These are phyloP conservation scores for Neodiprion fabricii DNA, from an alignment of 1,140 invertebrate species.

Conservation along the genomic window DNA sequence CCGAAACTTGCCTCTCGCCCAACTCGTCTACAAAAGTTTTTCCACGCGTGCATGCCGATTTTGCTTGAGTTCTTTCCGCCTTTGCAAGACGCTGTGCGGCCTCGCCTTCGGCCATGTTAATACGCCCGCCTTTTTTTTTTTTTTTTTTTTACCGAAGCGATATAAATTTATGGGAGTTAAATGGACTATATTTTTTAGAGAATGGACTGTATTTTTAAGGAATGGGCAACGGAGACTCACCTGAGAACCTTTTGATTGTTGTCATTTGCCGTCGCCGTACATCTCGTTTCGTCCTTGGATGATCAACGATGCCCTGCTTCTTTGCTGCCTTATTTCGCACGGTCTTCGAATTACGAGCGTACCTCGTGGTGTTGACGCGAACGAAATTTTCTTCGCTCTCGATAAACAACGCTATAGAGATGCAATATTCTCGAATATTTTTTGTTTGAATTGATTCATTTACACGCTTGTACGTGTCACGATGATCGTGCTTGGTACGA, in stretches of 20 bases:
- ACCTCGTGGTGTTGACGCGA: neutral
- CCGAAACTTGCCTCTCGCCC: neutral
- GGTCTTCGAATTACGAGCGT: neutral
- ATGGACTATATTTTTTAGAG: neutral
- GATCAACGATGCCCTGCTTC: neutral
- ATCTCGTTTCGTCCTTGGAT: slow-evolving; percentile 1
- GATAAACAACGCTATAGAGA: neutral
- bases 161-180: neutral
- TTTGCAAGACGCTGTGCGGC: neutral
- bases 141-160: neutral
- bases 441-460: neutral
- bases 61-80: neutral
- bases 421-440: too few species aligned
- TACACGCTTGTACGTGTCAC: neutral
- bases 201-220: slow-evolving; percentile 10
- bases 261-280: neutral
- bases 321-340: neutral
- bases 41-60: neutral
- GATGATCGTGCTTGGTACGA: slow-evolving; percentile 5
- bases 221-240: slow-evolving; percentile 16
- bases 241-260: neutral
- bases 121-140: neutral
- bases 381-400: neutral
- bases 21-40: neutral
- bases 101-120: neutral